phyloP scores from a whole-genome alignment of 2,113 vertebrate species.

The Trinectes maculatus region DNA sequence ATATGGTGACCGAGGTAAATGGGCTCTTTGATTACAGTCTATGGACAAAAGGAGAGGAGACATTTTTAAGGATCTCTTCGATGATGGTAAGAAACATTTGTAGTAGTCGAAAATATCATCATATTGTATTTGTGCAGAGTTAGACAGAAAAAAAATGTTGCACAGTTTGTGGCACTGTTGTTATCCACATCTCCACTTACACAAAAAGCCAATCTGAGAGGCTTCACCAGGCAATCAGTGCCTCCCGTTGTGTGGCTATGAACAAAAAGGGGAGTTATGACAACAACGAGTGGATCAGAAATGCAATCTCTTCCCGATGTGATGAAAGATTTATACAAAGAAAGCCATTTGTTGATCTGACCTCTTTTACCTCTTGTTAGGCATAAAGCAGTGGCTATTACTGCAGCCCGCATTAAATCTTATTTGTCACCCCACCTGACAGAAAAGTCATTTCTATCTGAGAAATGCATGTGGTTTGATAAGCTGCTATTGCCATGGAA shows the following conservation, averaged over 20 bases:
- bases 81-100: constrained; percentile 8
- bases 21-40: neutral
- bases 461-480: constrained; percentile 38
- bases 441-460: constrained; percentile 28
- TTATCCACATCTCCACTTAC: neutral
- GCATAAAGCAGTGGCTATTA: neutral
- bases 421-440: constrained; percentile 14
- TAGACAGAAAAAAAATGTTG: neutral
- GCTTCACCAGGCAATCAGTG: constrained; percentile 5
- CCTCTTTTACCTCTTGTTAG: neutral
- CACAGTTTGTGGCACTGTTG: neutral
- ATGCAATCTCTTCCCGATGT: neutral
- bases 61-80: constrained; percentile 31
- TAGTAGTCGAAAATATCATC: neutral
- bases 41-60: constrained; percentile 1
- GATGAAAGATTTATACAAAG: neutral
- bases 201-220: constrained; percentile 3
- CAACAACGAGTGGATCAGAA: constrained; percentile 11
- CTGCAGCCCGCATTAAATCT: constrained; percentile 19
- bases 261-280: constrained; percentile 12
- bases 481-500: constrained; percentile 37
- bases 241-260: constrained; percentile 2
- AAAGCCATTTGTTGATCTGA: neutral
- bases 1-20: neutral
- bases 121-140: neutral